A percentile compares a stretch with the other conserved stretches of the same genome.
Evolutionary conservation across 2,797 vertebrate genomes (phyloP).

Genomic region (Meda fulgida): DNA sequence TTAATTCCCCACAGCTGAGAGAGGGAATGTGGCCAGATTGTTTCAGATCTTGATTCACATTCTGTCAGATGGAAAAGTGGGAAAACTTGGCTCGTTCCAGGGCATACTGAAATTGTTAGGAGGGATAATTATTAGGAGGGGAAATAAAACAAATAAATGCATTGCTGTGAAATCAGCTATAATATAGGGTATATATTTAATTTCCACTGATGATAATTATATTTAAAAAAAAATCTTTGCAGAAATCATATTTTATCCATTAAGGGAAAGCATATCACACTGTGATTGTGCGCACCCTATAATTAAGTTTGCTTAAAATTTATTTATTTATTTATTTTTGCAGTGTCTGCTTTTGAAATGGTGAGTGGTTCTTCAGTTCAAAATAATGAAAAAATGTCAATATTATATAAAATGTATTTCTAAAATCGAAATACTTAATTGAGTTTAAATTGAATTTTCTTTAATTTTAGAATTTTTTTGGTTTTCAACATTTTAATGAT

Average conservation of each 20-base stretch:
- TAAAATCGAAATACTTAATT: background rate
- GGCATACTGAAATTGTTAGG: background rate
- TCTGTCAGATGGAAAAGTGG: constrained; percentile 29
- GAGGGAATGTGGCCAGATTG: constrained; percentile 68
- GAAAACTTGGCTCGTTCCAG: background rate
- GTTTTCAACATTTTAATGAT: too few species aligned
- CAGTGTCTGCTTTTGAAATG: background rate
- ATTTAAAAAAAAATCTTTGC: background rate
- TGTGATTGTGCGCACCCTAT: background rate
- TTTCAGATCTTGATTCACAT: constrained; percentile 56
- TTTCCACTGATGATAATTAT: background rate
- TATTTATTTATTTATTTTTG: too few species aligned
- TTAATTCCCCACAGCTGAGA: constrained; percentile 78
- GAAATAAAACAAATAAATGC: background rate
- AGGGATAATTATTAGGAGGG: background rate
- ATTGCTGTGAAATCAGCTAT: background rate
- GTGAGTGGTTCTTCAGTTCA: background rate
- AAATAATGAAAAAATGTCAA: background rate
- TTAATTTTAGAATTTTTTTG: background rate
- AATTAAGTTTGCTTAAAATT: background rate
- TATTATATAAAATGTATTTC: background rate
- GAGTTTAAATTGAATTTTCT: background rate
- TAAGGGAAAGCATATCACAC: background rate
- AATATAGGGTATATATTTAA: background rate
- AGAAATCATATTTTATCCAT: background rate